Evolutionary conservation across 2,113 vertebrate species (phyloP).

Genomic region (Panthera uncia): DNA sequence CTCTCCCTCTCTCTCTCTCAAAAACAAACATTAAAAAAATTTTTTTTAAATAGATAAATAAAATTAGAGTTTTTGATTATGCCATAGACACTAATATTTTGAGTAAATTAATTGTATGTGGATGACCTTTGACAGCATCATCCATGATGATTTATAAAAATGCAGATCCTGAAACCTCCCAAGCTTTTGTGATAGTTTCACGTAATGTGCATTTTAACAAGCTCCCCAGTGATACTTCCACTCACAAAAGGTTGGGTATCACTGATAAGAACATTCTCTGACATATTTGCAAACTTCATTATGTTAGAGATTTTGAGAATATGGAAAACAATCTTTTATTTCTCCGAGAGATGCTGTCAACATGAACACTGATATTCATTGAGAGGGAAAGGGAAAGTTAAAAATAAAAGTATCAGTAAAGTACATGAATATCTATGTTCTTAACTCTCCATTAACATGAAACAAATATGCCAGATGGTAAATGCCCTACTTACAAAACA

Average conservation of each 20-base stretch:
- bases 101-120: background rate
- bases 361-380: constrained; percentile 7
- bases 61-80: background rate
- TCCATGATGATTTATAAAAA: background rate
- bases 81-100: background rate
- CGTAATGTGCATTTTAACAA: constrained; percentile 52
- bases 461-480: constrained; percentile 67
- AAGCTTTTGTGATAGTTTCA: background rate
- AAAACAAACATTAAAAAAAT: too few species aligned
- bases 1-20: too few species aligned
- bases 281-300: constrained; percentile 57
- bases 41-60: background rate
- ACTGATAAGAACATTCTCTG: background rate
- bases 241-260: constrained; percentile 9
- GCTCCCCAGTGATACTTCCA: background rate
- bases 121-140: background rate
- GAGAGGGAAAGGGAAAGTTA: constrained; percentile 23
- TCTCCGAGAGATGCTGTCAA: constrained; percentile 35
- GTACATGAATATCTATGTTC: constrained; percentile 49
- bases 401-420: constrained; percentile 58
- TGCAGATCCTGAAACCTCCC: background rate
- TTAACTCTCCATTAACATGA: constrained; percentile 57
- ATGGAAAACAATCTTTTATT: constrained; percentile 24
- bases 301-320: constrained; percentile 31
- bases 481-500: constrained; percentile 59